Evolutionary conservation across 2,888 invertebrate species (phyloP), one percentile per base, ranked within the genome.

Genomic region (Maniola hyperantus): DNA sequence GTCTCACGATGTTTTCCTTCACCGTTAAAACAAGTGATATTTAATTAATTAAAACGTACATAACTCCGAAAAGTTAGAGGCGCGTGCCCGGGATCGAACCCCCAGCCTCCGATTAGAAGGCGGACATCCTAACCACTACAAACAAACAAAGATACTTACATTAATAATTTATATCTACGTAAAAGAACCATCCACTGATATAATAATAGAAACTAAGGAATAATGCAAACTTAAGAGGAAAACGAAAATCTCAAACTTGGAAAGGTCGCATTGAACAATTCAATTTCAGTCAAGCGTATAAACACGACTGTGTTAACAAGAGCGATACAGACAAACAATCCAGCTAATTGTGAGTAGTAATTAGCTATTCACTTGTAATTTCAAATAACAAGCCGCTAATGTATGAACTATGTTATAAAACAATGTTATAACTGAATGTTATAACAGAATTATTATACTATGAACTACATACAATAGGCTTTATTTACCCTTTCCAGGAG

Each of bases 351-450:
- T 66, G 48, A 69, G 55, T 20, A 10, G 36, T 59, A 66, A 69
- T 64, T 66, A 57, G 36, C 64, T 57, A 66, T 66, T 66, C 64
- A 39, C 64, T 68, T 48, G 48, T 46, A 65, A 65, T 62, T 53
- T 46, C 42, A 36, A 44, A 65, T 10, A 59, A 57, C 42, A 57
- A 13, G 20, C 34, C 20, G 20, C 57, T 57, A 57, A 42, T 57
- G 57, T 55, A 39, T 55, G 55, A 20, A 42, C 13, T 26, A 26
- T 26, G 26, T 26, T 6, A 39, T n/a, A 11, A 18, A 42, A 57
- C 57, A 57, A 61, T 36, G 50, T 34, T 48, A 26, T 26, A 4
- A n/a, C 4, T 26, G 4, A 2, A 26, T 2, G 26, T 26, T 26
- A 20, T 13, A 33, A 59, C 44, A 8, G 8, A 46, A 59, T 33